phyloP scores from a whole-genome alignment of 1,140 invertebrate species.

The Drosophila lini region DNA sequence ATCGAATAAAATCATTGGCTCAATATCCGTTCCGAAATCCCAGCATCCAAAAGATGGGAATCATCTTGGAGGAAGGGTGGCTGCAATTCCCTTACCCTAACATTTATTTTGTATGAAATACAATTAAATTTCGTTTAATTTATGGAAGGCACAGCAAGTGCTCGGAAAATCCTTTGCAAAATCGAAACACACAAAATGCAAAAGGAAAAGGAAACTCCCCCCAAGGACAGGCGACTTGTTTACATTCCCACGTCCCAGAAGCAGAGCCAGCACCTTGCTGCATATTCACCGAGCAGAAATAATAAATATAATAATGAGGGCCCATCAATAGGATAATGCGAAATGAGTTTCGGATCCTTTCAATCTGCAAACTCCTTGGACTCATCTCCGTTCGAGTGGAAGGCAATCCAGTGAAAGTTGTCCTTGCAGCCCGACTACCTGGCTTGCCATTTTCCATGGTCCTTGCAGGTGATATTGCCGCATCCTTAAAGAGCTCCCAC shows the following conservation, averaged over 20 bases:
- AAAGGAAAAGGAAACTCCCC: constrained; percentile 43
- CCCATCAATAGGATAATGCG: constrained; percentile 76
- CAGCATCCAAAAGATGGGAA: constrained; percentile 38
- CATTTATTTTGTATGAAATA: constrained; percentile 59
- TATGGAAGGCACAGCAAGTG: constrained; percentile 57
- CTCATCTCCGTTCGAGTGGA: constrained; percentile 53
- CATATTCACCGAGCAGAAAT: constrained; percentile 64
- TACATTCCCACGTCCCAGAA: constrained; percentile 75
- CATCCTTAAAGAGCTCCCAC: constrained; percentile 6
- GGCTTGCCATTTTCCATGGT: constrained; percentile 30
- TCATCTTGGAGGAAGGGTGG: constrained; percentile 46
- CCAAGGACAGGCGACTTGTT: constrained; percentile 56
- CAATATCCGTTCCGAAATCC: constrained; percentile 63
- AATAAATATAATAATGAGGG: constrained; percentile 79
- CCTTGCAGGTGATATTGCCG: constrained; percentile 60
- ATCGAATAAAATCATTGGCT: constrained; percentile 76
- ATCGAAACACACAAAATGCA: constrained; percentile 26
- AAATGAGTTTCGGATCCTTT: constrained; percentile 71
- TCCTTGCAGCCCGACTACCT: constrained; percentile 38
- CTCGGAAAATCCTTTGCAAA: constrained; percentile 48
- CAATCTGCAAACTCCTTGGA: constrained; percentile 17
- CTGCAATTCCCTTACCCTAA: constrained; percentile 26
- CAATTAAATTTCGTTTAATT: constrained; percentile 81
- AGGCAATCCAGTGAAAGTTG: constrained; percentile 68
- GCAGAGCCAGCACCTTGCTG: constrained; percentile 52